These are phyloP conservation scores for Poeciliopsis gracilis DNA, from an alignment of 2,797 vertebrate species.

Conservation along the genomic window DNA sequence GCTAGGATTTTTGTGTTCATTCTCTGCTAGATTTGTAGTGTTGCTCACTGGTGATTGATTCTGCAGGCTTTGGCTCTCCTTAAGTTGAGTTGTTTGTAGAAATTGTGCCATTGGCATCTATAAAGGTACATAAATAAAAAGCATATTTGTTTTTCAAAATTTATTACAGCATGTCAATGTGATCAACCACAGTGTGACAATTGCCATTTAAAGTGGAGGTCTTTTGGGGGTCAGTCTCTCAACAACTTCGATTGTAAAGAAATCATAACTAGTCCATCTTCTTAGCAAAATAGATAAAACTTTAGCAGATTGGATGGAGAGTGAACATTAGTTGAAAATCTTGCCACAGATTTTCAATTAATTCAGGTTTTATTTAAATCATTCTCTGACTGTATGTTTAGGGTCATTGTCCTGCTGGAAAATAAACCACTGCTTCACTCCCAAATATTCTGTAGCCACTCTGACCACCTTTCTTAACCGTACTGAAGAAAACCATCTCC, in stretches of 20 bases:
- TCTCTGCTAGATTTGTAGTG: conserved; percentile 26
- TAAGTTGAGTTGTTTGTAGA: conserved; percentile 1
- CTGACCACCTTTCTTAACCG: neutral
- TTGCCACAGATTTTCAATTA: neutral
- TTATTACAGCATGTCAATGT: neutral
- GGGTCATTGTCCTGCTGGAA: neutral
- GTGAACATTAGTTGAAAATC: neutral
- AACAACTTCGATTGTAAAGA: neutral
- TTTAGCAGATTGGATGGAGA: neutral
- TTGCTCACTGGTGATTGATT: conserved; percentile 3
- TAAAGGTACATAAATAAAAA: neutral
- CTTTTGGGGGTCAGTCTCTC: neutral
- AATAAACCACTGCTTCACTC: neutral
- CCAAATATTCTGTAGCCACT: neutral
- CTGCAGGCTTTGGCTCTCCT: neutral
- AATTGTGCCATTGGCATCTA: neutral
- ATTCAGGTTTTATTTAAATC: neutral
- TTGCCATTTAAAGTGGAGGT: neutral
- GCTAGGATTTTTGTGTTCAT: neutral
- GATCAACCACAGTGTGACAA: neutral
- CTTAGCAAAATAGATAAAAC: neutral
- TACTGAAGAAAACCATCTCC: neutral
- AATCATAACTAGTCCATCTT: neutral
- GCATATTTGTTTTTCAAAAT: neutral
- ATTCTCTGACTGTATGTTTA: neutral